A percentile compares a stretch with the other conserved stretches of the same genome.
These are phyloP conservation scores for Caenorhabditis drosophilae DNA, from an alignment of 2,888 invertebrate genomes.

Conservation along the genomic window DNA sequence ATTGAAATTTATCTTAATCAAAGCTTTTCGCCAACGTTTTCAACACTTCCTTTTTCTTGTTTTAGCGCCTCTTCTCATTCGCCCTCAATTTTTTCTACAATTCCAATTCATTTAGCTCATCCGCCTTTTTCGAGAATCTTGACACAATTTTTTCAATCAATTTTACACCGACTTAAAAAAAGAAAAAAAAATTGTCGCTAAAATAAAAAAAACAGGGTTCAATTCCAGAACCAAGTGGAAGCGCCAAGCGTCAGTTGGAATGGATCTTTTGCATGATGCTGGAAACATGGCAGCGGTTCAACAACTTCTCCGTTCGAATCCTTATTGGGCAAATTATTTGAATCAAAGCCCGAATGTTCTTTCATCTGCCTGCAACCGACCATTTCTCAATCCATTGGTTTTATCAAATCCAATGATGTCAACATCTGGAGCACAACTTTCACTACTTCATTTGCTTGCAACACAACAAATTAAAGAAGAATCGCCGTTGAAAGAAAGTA, in stretches of 20 bases:
- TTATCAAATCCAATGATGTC: slow-evolving; percentile 11
- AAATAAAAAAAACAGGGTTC: slow-evolving; percentile 1
- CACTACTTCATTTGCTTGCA: slow-evolving; percentile 24
- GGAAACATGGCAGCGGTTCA: slow-evolving; percentile 96
- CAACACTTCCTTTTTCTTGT: no score
- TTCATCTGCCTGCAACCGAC: slow-evolving; percentile 5
- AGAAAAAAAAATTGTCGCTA: not conserved
- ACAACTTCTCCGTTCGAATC: slow-evolving; percentile 72
- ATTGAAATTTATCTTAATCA: slow-evolving; percentile 50
- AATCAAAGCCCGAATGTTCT: no score
- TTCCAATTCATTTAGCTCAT: slow-evolving; percentile 13
- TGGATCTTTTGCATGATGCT: slow-evolving; percentile 93
- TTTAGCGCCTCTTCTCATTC: slow-evolving; percentile 20
- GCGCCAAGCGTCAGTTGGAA: slow-evolving; percentile 93
- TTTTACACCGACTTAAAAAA: no score
- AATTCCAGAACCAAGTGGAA: slow-evolving; percentile 93
- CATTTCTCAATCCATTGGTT: slow-evolving; percentile 23
- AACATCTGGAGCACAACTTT: slow-evolving; percentile 13
- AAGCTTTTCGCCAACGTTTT: slow-evolving; percentile 11
- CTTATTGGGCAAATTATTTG: slow-evolving; percentile 64
- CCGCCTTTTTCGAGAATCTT: slow-evolving; percentile 18
- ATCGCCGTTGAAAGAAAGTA: no score
- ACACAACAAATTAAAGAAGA: slow-evolving; percentile 22
- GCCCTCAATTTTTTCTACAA: slow-evolving; percentile 24
- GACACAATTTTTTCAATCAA: no score